Evolutionary conservation across 1,140 invertebrate species (phyloP).

Genomic region (Cydia amplana): DNA sequence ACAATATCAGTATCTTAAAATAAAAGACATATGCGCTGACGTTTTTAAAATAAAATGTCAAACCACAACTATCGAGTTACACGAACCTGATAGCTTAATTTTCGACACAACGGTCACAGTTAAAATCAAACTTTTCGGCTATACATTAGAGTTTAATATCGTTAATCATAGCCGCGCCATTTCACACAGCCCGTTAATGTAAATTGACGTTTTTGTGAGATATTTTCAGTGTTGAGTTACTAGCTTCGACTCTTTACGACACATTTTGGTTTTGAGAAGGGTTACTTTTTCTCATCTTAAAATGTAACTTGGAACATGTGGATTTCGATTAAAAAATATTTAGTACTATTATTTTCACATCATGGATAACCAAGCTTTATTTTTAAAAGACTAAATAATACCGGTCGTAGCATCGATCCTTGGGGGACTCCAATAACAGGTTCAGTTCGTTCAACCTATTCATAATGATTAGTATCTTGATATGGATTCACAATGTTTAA

Average conservation of each 20-base stretch:
- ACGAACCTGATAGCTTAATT: conserved; percentile 56
- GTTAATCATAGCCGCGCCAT: neutral
- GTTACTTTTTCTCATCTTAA: neutral
- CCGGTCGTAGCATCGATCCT: neutral
- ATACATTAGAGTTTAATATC: neutral
- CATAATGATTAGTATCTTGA: too few species aligned
- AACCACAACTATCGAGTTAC: conserved; percentile 60
- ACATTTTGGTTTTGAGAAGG: neutral
- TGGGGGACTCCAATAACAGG: neutral
- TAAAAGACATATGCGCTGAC: conserved; percentile 46
- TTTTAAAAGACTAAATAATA: neutral
- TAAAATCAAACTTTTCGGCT: conserved; percentile 37
- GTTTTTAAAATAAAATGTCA: conserved; percentile 49
- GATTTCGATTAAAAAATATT: neutral
- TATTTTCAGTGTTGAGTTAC: conserved; percentile 26
- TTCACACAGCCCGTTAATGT: conserved; percentile 12
- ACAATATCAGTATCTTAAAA: neutral
- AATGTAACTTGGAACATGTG: neutral
- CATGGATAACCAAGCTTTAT: neutral
- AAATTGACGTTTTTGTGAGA: conserved; percentile 30
- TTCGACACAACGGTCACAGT: conserved; percentile 30
- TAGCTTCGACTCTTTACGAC: neutral
- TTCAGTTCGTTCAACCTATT: neutral
- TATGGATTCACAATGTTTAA: too few species aligned
- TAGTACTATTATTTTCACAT: neutral